phyloP scores from a whole-genome alignment of 2,113 vertebrate species.

The Semnornis frantzii region DNA sequence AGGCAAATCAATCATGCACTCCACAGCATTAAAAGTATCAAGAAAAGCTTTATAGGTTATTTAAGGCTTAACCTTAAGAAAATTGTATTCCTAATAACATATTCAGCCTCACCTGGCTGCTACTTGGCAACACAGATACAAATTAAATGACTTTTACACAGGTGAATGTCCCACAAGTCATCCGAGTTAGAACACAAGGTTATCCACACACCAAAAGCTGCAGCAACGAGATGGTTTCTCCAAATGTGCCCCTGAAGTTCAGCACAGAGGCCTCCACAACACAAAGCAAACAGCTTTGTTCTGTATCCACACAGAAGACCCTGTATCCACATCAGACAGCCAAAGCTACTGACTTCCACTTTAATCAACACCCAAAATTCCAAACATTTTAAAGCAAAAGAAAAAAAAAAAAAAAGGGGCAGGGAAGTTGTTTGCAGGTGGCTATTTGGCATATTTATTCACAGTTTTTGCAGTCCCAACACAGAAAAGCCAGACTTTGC shows the following conservation, averaged over 20 bases:
- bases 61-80: background rate
- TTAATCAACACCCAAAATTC: background rate
- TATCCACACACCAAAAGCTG: rapidly evolving
- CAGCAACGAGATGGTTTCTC: background rate
- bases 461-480: background rate
- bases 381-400: no score
- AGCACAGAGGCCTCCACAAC: background rate
- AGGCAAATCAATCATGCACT: background rate
- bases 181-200: background rate
- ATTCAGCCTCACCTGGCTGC: background rate
- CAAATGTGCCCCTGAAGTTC: background rate
- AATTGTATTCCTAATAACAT: background rate
- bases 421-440: background rate
- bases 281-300: rapidly evolving
- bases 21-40: background rate
- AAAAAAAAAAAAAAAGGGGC: background rate
- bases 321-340: no score
- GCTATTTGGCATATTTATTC: background rate
- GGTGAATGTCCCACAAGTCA: background rate
- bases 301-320: background rate
- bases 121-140: background rate
- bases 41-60: background rate
- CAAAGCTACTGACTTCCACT: background rate
- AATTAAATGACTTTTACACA: background rate
- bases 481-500: background rate